Conservation (phyloP, 1,140 invertebrate species). For the Elymnias hypermnestra region DNA sequence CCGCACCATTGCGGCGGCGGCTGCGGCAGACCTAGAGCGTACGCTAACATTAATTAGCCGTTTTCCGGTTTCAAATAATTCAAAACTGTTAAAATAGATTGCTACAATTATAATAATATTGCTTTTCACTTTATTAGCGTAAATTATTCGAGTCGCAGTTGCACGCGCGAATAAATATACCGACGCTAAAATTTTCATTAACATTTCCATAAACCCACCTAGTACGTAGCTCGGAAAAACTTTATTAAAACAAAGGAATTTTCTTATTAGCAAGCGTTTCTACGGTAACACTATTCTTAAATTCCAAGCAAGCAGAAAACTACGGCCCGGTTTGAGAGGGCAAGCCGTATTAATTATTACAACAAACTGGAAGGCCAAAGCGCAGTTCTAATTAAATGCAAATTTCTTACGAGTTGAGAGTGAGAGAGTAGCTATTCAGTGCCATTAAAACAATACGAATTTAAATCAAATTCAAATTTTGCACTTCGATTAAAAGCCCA, state of each 20-base stretch:
- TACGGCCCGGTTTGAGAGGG: background rate
- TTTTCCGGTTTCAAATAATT: background rate
- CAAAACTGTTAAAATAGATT: background rate
- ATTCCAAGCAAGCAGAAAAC: constrained; percentile 1
- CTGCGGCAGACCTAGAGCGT: background rate
- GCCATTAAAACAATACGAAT: constrained; percentile 67
- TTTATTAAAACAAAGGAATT: background rate
- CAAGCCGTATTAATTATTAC: constrained; percentile 26
- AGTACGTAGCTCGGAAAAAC: background rate
- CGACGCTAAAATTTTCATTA: no score
- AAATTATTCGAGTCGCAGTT: background rate
- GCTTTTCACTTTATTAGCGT: constrained; percentile 2
- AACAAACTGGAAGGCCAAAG: constrained; percentile 39
- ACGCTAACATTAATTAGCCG: constrained; percentile 4
- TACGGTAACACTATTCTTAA: background rate
- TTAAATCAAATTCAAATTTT: constrained; percentile 71
- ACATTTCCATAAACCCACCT: no score
- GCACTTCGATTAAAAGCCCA: constrained; percentile 68
- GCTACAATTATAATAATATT: background rate
- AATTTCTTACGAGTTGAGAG: constrained; percentile 46
- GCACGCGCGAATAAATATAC: background rate
- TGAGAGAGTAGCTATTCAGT: constrained; percentile 47
- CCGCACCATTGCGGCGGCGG: no score
- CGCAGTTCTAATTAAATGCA: constrained; percentile 51
- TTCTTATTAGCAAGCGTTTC: background rate